These are phyloP conservation scores for Lordiphosa fenestrarum DNA, from an alignment of 2,888 invertebrate species.

Conservation along the genomic window DNA sequence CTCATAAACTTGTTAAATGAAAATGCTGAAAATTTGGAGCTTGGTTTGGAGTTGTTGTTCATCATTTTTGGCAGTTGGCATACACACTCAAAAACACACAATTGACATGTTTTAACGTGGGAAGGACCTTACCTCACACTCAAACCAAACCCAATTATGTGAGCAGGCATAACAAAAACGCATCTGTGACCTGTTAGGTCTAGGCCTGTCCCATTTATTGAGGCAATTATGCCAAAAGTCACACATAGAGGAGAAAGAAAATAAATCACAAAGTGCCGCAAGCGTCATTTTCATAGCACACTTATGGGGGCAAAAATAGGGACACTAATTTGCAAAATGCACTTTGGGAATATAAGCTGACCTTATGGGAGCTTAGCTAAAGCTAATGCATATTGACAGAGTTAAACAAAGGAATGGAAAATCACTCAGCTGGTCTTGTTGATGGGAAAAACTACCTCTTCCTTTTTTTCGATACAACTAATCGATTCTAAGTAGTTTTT, in stretches of 20 bases:
- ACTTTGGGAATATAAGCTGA: too few species aligned
- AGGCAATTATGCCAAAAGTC: constrained; percentile 8
- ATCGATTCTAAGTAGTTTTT: too few species aligned
- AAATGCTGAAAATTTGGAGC: constrained; percentile 48
- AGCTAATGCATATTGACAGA: too few species aligned
- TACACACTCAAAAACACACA: background rate
- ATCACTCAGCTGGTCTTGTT: too few species aligned
- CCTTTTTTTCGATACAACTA: too few species aligned
- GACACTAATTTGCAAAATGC: background rate
- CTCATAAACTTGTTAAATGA: constrained; percentile 64
- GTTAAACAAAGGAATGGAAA: too few species aligned
- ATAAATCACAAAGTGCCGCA: background rate
- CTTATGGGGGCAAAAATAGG: background rate
- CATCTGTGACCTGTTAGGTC: too few species aligned
- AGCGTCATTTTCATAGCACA: constrained; percentile 1
- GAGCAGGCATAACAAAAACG: background rate
- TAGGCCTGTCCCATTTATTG: background rate
- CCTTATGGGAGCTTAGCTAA: too few species aligned
- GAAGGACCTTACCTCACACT: background rate
- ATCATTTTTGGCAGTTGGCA: constrained; percentile 13
- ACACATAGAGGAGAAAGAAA: constrained; percentile 13
- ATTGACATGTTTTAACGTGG: constrained; percentile 1
- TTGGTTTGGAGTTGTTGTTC: constrained; percentile 18
- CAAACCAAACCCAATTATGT: constrained; percentile 6
- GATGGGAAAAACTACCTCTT: too few species aligned